phyloP scores from a whole-genome alignment of 2,888 invertebrate genomes.

The Ypsolopha sequella region DNA sequence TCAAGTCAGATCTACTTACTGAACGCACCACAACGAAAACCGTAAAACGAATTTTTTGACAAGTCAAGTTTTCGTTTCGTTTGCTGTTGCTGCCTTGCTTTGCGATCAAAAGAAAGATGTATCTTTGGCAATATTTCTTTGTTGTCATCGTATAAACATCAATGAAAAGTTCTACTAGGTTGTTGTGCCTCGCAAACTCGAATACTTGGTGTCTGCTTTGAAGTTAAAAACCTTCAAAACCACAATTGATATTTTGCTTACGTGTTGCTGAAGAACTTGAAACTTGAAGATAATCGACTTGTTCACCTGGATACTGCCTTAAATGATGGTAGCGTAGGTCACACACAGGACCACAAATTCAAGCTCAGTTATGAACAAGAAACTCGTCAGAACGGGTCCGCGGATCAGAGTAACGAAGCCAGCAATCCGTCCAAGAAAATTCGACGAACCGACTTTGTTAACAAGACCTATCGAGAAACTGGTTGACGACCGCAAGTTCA shows the following conservation, averaged over 20 bases:
- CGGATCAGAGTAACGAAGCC: slow-evolving; percentile 51
- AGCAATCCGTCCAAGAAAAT: slow-evolving; percentile 25
- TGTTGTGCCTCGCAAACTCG: too few relatives aligned
- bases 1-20: too few relatives aligned
- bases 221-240: neutral
- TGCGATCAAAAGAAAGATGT: too few relatives aligned
- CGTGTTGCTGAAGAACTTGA: slow-evolving; percentile 3
- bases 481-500: slow-evolving; percentile 35
- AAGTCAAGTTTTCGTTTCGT: too few relatives aligned
- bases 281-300: slow-evolving; percentile 1
- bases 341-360: neutral
- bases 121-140: too few relatives aligned
- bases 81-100: too few relatives aligned
- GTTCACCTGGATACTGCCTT: neutral
- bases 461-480: slow-evolving; percentile 7
- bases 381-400: slow-evolving; percentile 44
- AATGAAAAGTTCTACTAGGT: too few relatives aligned
- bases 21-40: neutral
- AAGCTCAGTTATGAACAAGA: slow-evolving; percentile 50
- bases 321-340: neutral
- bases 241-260: slow-evolving; percentile 3
- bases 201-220: neutral
- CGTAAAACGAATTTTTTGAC: neutral
- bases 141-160: too few relatives aligned
- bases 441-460: slow-evolving; percentile 22